Evolutionary conservation across 2,113 vertebrate genomes (phyloP).

Genomic region (Apistogramma diplotaenia): DNA sequence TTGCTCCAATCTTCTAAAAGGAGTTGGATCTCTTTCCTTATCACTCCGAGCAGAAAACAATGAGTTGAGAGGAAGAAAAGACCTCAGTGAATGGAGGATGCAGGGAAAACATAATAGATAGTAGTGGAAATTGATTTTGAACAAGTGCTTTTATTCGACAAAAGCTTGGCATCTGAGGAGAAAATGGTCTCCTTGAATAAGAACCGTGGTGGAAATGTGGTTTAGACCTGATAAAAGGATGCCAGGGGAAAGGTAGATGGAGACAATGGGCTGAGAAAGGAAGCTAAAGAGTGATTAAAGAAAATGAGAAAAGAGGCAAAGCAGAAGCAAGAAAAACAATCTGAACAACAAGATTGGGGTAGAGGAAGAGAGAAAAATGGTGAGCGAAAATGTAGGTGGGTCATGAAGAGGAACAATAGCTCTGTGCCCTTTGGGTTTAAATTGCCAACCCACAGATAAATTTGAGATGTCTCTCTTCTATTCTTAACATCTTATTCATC

Average conservation of each 20-base stretch:
- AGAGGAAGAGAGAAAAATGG: background rate
- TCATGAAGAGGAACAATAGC: constrained; percentile 2
- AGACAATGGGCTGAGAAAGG: constrained; percentile 29
- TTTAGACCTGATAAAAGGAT: constrained; percentile 56
- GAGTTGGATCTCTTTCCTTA: constrained; percentile 51
- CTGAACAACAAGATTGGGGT: constrained; percentile 17
- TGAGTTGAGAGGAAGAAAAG: constrained; percentile 35
- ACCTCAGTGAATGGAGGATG: constrained; percentile 25
- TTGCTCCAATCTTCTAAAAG: constrained; percentile 23
- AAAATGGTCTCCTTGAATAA: constrained; percentile 51
- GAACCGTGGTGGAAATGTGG: constrained; percentile 50
- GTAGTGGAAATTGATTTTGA: constrained; percentile 58
- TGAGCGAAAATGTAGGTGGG: constrained; percentile 18
- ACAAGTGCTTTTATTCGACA: constrained; percentile 57
- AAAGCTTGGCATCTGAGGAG: constrained; percentile 46
- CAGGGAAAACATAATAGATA: constrained; percentile 32
- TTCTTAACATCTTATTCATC: constrained; percentile 25
- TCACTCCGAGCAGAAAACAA: constrained; percentile 54
- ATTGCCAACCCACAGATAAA: constrained; percentile 11
- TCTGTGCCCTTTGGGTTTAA: constrained; percentile 14
- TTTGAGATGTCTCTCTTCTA: background rate
- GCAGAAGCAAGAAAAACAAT: constrained; percentile 15
- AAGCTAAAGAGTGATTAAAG: constrained; percentile 57
- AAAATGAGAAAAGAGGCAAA: constrained; percentile 33
- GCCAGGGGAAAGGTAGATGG: constrained; percentile 36